phyloP scores from a whole-genome alignment of 2,113 vertebrate species.

The Monarcha castaneiventris region DNA sequence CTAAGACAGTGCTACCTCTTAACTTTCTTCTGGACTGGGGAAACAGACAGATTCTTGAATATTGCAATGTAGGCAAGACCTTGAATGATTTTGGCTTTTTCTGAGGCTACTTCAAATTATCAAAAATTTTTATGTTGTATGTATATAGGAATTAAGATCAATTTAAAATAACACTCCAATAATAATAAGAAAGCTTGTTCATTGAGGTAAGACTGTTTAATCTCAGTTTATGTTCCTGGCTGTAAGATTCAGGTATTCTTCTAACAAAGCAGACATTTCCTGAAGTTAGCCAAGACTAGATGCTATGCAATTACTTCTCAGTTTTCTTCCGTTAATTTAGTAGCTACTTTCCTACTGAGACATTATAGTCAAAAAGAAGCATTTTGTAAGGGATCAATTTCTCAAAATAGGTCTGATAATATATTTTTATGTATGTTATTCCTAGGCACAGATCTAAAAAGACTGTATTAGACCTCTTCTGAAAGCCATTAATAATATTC shows the following conservation, averaged over 20 bases:
- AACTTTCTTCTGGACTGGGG: background rate
- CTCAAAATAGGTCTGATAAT: background rate
- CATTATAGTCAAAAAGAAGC: background rate
- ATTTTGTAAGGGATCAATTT: background rate
- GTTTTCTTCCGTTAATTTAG: background rate
- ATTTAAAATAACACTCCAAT: background rate
- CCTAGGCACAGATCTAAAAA: background rate
- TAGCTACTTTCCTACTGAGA: background rate
- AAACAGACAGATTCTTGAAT: background rate
- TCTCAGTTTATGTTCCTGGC: background rate
- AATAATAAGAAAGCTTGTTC: background rate
- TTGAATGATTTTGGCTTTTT: background rate
- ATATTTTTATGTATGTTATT: background rate
- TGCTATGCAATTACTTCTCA: background rate
- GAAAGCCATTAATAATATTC: background rate
- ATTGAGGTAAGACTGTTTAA: background rate
- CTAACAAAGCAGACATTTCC: background rate
- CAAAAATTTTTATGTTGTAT: background rate
- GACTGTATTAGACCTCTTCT: background rate
- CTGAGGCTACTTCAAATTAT: background rate
- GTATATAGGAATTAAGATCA: background rate
- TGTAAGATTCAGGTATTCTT: background rate
- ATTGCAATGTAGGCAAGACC: background rate
- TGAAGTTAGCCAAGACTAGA: background rate
- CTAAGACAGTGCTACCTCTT: background rate